Percentiles rank a stretch among this genome's conserved stretches.
Evolutionary conservation across 2,888 invertebrate genomes (phyloP).

Genomic region (Oeneis ivallda): DNA sequence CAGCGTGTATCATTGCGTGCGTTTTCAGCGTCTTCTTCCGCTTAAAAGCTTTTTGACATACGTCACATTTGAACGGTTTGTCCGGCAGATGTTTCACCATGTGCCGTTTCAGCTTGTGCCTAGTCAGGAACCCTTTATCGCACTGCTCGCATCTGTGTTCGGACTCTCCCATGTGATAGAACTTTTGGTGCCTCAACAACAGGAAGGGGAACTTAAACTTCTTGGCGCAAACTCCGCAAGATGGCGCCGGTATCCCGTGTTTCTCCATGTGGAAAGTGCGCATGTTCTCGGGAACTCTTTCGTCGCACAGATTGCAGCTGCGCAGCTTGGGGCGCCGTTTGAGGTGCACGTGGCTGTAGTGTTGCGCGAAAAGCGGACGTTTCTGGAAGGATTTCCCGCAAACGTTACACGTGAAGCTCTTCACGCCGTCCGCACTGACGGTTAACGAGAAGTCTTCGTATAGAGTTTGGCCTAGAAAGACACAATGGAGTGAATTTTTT

Average conservation of each 20-base stretch:
- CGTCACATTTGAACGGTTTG: slow-evolving; percentile 4
- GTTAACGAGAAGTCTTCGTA: slow-evolving; percentile 23
- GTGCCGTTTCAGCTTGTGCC: background rate
- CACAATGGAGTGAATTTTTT: background rate
- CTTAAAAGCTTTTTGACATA: slow-evolving; percentile 11
- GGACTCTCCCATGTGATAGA: slow-evolving; percentile 57
- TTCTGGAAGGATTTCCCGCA: slow-evolving; percentile 49
- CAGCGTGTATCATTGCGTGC: slow-evolving; percentile 4
- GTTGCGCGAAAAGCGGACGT: slow-evolving; percentile 51
- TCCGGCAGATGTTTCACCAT: slow-evolving; percentile 7
- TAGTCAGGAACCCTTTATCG: background rate
- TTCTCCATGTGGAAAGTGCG: slow-evolving; percentile 51
- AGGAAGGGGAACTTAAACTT: slow-evolving; percentile 54
- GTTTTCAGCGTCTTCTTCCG: background rate
- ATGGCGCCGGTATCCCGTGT: slow-evolving; percentile 50
- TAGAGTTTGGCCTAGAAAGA: slow-evolving; percentile 18
- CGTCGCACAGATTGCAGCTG: slow-evolving; percentile 54
- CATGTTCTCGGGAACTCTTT: slow-evolving; percentile 46
- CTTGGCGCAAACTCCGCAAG: slow-evolving; percentile 54
- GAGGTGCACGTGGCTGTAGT: slow-evolving; percentile 54
- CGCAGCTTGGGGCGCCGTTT: slow-evolving; percentile 49
- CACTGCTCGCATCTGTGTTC: slow-evolving; percentile 40
- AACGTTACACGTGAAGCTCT: slow-evolving; percentile 45
- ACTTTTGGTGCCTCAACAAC: slow-evolving; percentile 56
- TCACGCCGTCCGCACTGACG: slow-evolving; percentile 34